phyloP scores from a whole-genome alignment of 2,113 vertebrate species.

The Podiceps cristatus region DNA sequence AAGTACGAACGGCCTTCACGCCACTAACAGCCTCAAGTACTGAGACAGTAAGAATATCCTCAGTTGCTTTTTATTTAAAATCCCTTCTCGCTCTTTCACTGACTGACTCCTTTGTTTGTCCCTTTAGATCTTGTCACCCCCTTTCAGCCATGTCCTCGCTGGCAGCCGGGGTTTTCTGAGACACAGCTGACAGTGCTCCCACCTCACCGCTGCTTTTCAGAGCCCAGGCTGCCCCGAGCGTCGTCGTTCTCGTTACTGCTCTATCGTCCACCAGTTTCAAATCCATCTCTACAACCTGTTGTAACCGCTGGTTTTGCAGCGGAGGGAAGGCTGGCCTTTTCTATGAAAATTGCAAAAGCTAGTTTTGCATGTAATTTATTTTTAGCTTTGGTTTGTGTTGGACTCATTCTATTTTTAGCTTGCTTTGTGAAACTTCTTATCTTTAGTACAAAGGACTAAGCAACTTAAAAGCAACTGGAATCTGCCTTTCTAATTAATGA shows the following conservation, averaged over 20 bases:
- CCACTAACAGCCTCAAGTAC: background rate
- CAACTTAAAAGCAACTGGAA: background rate
- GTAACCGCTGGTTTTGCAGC: fast-evolving
- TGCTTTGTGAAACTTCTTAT: constrained; percentile 30
- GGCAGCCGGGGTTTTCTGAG: background rate
- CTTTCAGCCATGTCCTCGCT: background rate
- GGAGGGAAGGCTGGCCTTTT: background rate
- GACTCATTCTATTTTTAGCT: background rate
- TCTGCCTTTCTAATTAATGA: constrained; percentile 46
- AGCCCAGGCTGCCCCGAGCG: background rate
- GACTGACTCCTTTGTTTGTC: background rate
- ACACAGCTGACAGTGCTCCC: background rate
- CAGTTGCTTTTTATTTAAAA: background rate
- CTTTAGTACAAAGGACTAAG: constrained; percentile 14
- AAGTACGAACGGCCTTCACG: background rate
- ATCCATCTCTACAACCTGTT: background rate
- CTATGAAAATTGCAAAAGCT: background rate
- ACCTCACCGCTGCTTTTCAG: background rate
- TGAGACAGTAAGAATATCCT: background rate
- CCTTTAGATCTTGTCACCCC: background rate
- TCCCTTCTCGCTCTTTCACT: background rate
- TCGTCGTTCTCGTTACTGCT: background rate
- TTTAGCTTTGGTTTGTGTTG: background rate
- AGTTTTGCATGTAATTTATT: background rate
- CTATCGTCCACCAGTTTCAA: fast-evolving